Conservation (phyloP, 2,113 vertebrate genomes). For the Pelobates fuscus region DNA sequence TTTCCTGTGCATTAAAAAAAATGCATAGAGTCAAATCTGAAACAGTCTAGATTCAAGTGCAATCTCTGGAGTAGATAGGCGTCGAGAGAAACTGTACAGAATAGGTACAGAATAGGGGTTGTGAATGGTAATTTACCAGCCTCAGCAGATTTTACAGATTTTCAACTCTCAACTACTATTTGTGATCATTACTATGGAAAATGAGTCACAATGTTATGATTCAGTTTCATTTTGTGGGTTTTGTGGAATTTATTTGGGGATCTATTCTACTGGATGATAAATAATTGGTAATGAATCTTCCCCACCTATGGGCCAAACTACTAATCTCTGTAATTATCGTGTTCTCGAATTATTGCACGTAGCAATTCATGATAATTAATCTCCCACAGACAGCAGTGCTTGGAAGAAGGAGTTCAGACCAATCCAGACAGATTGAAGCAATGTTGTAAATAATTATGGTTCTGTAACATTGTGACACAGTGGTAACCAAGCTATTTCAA, state of each 20-base stretch:
- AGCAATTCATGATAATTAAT: conserved; percentile 8
- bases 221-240: conserved; percentile 11
- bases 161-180: no score
- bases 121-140: no score
- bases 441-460: background rate
- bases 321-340: conserved; percentile 36
- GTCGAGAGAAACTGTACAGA: no score
- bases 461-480: background rate
- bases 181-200: background rate
- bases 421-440: conserved; percentile 5
- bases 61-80: no score
- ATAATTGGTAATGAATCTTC: conserved; percentile 25
- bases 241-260: conserved; percentile 17
- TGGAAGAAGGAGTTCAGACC: background rate
- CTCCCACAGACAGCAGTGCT: conserved; percentile 27
- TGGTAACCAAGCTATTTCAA: background rate
- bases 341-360: conserved; percentile 20
- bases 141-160: no score
- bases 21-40: no score
- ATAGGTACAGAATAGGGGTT: no score
- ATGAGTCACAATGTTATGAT: conserved; percentile 11
- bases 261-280: conserved; percentile 23
- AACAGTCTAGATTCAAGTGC: no score
- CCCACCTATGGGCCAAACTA: conserved; percentile 12
- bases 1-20: no score